Evolutionary conservation across 2,113 vertebrate species (phyloP).

Genomic region (Acrocephalus kingi): DNA sequence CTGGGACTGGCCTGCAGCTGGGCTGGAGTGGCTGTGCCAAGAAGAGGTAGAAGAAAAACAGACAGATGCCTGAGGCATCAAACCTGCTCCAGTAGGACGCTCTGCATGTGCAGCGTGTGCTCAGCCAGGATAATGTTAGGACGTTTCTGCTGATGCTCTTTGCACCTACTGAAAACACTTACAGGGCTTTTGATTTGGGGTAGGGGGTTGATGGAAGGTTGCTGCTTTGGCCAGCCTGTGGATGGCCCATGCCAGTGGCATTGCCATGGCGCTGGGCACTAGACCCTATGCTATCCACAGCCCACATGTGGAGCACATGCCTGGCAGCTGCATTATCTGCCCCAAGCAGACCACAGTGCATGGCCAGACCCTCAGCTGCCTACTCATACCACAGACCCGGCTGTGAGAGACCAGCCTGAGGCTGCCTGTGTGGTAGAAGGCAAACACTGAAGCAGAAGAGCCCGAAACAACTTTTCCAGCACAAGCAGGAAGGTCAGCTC

Average conservation of each 20-base stretch:
- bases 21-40: slow-evolving; percentile 33
- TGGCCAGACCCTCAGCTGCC: neutral
- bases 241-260: neutral
- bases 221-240: neutral
- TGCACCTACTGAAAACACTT: neutral
- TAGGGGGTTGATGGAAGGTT: too few species aligned
- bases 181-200: accelerated
- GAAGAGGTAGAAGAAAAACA: slow-evolving; percentile 46
- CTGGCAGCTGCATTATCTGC: neutral
- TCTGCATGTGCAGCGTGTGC: neutral
- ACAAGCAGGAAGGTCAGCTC: neutral
- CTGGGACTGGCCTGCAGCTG: slow-evolving; percentile 64
- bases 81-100: neutral
- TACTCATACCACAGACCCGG: neutral
- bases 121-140: neutral
- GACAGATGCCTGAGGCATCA: slow-evolving; percentile 27
- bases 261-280: neutral
- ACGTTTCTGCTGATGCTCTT: neutral
- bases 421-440: accelerated
- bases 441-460: neutral
- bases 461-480: neutral
- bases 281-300: neutral
- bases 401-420: accelerated
- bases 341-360: neutral
- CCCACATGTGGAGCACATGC: neutral